Evolutionary conservation across 2,888 invertebrate species (phyloP), one percentile per base, ranked within the genome.

Genomic region (Caenorhabditis sinica): DNA sequence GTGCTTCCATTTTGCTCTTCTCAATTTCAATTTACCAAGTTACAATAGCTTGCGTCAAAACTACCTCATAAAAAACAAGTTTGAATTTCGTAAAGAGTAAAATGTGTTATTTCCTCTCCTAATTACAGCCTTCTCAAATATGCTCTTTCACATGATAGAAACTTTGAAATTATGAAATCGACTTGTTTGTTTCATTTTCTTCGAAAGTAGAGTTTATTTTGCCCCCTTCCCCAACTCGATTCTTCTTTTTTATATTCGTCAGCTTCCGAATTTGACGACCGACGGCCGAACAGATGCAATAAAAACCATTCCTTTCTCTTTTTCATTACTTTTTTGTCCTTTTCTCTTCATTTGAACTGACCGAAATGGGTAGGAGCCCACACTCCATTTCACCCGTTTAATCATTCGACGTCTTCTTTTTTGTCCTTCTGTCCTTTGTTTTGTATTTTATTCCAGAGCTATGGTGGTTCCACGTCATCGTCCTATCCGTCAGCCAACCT

Each of bases 261-360:
- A 43, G 15, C 49, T 30, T 33, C 30, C 56, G 13, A 58, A 58
- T 49, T 45, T 45, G 20, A 49, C 28, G n/a, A 45, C 8, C 2
- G 4, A 43, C 23, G 23, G 51, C 13, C 28, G 43, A 43, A 75
- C 33, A 36, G 30, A n/a, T 20, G n/a, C 75, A 49, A 28, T 56
- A 63, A 51, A 51, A 45, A 23, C 56, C 53, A 28, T 49, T 45
- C 61, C 43, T 36, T 60, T 51, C 43, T 30, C 30, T 58, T 65
- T 66, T 65, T 63, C 63, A 61, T 76, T 53, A 61, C 75, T 76
- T 66, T 56, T 51, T 74, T 58, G 15, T 15, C 49, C 53, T 56
- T 40, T 33, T 65, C 20, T n/a, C 17, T 33, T 23, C 49, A n/a
- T 49, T 30, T 66, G 66, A 45, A 66, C 28, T 49, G 20, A 30